These are phyloP conservation scores for Harmothoe impar DNA, from an alignment of 2,888 invertebrate genomes.

Conservation along the genomic window DNA sequence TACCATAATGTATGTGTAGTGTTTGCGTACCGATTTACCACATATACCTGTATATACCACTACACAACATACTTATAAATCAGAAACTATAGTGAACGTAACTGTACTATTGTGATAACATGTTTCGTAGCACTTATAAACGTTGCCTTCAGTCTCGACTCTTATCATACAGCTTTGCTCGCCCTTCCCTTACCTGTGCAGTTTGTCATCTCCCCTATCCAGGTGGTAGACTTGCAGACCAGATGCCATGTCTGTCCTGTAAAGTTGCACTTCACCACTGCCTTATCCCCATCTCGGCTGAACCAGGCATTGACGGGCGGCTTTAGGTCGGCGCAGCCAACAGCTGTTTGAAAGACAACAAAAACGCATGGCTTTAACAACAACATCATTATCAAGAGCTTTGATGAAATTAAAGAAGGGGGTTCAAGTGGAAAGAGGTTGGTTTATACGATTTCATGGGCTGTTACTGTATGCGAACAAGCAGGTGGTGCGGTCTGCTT, in stretches of 20 bases:
- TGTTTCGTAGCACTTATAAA: no score
- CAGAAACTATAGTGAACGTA: no score
- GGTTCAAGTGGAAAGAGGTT: background rate
- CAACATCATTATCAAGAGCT: background rate
- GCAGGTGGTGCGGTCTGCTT: background rate
- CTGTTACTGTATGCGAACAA: background rate
- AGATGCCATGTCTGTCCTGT: conserved; percentile 63
- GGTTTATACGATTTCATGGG: background rate
- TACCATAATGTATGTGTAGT: no score
- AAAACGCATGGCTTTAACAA: background rate
- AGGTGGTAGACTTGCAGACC: conserved; percentile 61
- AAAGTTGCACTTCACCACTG: conserved; percentile 61
- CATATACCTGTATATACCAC: no score
- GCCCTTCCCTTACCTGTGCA: conserved; percentile 53
- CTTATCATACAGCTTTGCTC: no score
- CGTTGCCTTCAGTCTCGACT: no score
- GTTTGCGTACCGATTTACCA: no score
- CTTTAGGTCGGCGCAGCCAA: conserved; percentile 60
- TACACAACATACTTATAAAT: no score
- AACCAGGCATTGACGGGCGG: conserved; percentile 58
- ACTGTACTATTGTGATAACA: no score
- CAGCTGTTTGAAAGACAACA: conserved; percentile 52
- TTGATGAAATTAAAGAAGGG: conserved; percentile 17
- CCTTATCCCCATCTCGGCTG: conserved; percentile 60
- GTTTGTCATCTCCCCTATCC: conserved; percentile 64